Evolutionary conservation across 2,888 invertebrate species (phyloP).

Genomic region (Nasonovia ribisnigri): DNA sequence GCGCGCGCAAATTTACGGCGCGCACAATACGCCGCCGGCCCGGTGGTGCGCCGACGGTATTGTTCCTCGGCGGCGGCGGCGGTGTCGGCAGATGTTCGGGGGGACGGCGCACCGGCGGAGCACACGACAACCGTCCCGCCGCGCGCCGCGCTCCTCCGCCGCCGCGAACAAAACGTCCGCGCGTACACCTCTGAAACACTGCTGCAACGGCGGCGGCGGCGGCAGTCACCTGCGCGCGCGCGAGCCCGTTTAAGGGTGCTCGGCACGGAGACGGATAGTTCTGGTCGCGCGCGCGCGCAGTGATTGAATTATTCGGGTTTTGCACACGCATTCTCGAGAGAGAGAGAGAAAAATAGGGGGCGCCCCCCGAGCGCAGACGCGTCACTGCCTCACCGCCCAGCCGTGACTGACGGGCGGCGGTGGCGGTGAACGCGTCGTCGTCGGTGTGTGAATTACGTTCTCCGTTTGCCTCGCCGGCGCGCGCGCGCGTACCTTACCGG

Average conservation of each 20-base stretch:
- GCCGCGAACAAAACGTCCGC: conserved; percentile 11
- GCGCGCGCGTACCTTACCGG: not conserved
- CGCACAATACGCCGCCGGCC: not conserved
- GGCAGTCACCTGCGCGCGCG: not conserved
- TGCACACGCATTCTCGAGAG: conserved; percentile 6
- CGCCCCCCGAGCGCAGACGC: conserved; percentile 14
- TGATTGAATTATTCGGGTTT: conserved; percentile 48
- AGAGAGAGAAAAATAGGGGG: conserved; percentile 38
- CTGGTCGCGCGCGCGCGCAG: conserved; percentile 9
- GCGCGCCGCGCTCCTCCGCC: not conserved
- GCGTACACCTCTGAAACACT: not conserved
- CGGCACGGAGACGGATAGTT: not conserved
- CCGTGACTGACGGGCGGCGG: not conserved
- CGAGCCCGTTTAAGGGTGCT: not conserved
- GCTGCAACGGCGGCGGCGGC: not conserved
- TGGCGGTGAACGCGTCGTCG: not conserved
- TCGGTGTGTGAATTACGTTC: not conserved
- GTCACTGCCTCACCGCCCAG: not conserved
- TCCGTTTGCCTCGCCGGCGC: not conserved
- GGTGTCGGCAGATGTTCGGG: not conserved
- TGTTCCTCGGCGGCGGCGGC: not conserved
- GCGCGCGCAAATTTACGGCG: not conserved
- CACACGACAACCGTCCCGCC: conserved; percentile 19
- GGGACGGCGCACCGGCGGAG: not conserved
- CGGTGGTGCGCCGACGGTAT: conserved; percentile 16